Evolutionary conservation across 1,140 invertebrate species (phyloP).

Genomic region (Macrotrachela quadricornifera): DNA sequence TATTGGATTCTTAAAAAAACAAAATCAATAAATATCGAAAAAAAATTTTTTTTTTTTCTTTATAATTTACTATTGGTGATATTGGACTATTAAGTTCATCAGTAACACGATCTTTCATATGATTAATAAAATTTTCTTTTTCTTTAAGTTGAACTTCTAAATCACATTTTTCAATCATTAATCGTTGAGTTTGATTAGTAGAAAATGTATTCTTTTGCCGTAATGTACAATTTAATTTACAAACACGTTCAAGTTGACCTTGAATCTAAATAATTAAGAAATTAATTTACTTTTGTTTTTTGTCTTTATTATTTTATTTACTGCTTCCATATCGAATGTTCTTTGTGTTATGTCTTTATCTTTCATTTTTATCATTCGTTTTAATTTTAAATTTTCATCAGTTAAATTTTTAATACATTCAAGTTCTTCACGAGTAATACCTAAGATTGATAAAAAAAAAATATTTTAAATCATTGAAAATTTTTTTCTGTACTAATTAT

Average conservation of each 20-base stretch:
- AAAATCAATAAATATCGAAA: too few relatives aligned
- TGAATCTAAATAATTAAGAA: too few relatives aligned
- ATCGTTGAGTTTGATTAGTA: slow-evolving; percentile 45
- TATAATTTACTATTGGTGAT: too few relatives aligned
- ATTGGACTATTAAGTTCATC: too few relatives aligned
- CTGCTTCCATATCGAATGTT: slow-evolving; percentile 57
- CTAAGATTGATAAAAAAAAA: too few relatives aligned
- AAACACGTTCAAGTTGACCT: too few relatives aligned
- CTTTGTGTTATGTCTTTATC: slow-evolving; percentile 57
- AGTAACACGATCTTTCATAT: slow-evolving; percentile 47
- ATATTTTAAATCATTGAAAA: too few relatives aligned
- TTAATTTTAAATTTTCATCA: slow-evolving; percentile 60
- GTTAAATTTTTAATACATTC: slow-evolving; percentile 55
- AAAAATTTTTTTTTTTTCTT: too few relatives aligned
- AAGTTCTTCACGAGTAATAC: slow-evolving; percentile 36
- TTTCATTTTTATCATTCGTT: slow-evolving; percentile 52
- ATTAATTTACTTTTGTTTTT: too few relatives aligned
- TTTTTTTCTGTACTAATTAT: too few relatives aligned
- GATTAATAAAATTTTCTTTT: slow-evolving; percentile 42
- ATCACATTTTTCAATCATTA: slow-evolving; percentile 70
- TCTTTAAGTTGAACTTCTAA: slow-evolving; percentile 63
- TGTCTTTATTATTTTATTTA: slow-evolving; percentile 33
- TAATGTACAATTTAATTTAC: too few relatives aligned
- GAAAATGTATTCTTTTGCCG: background rate
- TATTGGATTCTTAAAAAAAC: too few relatives aligned